These are phyloP conservation scores for Mycogona germanica DNA, from an alignment of 2,888 invertebrate species.

Conservation along the genomic window DNA sequence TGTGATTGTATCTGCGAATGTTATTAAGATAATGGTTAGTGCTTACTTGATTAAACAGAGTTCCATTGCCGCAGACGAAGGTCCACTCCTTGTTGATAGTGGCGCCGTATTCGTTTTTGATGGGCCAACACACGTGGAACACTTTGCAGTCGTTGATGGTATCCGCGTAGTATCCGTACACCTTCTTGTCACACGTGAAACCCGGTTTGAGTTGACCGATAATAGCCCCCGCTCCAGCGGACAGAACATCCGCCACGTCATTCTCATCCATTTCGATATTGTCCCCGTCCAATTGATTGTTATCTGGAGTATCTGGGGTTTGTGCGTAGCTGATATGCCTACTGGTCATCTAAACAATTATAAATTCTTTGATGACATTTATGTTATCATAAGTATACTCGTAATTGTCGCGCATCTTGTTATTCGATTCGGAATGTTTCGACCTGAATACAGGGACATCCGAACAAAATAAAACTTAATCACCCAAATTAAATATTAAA, in stretches of 20 bases:
- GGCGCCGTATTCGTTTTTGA: constrained; percentile 10
- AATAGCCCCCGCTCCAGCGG: constrained; percentile 17
- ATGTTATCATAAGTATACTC: too few relatives aligned
- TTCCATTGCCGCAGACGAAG: constrained; percentile 19
- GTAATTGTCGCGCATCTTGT: too few relatives aligned
- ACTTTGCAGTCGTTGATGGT: constrained; percentile 20
- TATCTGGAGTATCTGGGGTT: neutral
- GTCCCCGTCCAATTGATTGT: too few relatives aligned
- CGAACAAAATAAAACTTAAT: too few relatives aligned
- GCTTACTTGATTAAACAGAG: constrained; percentile 17
- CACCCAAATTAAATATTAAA: too few relatives aligned
- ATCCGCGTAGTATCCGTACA: constrained; percentile 26
- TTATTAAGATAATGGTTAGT: too few relatives aligned
- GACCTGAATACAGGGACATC: too few relatives aligned
- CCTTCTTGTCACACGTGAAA: constrained; percentile 27
- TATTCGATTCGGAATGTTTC: too few relatives aligned
- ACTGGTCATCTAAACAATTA: neutral
- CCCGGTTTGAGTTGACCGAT: constrained; percentile 19
- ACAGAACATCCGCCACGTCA: too few relatives aligned
- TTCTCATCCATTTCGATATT: too few relatives aligned
- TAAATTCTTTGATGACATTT: too few relatives aligned
- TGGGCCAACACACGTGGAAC: constrained; percentile 17
- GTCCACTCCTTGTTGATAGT: constrained; percentile 15
- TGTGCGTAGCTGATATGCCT: neutral
- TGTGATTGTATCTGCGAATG: too few relatives aligned